These are phyloP conservation scores for Acronicta psi DNA, from an alignment of 2,888 invertebrate genomes.

Conservation along the genomic window DNA sequence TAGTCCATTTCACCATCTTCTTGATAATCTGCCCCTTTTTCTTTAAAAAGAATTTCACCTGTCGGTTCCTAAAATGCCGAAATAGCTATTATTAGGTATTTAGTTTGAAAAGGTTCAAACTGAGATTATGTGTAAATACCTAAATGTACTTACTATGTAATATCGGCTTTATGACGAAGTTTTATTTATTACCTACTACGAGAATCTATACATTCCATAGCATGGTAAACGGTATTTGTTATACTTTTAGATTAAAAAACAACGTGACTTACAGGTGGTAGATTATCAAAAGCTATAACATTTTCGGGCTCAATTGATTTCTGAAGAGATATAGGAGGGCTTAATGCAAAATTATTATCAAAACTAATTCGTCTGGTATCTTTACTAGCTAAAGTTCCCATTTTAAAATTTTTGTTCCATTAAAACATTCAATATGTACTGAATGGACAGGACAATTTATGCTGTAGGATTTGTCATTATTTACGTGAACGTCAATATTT, in stretches of 20 bases:
- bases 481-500: constrained; percentile 8
- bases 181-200: too few species aligned
- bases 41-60: constrained; percentile 64
- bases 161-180: too few species aligned
- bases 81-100: neutral
- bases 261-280: constrained; percentile 65
- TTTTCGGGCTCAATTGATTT: constrained; percentile 72
- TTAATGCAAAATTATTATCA: constrained; percentile 76
- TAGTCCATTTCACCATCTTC: constrained; percentile 73
- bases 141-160: too few species aligned
- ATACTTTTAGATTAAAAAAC: neutral
- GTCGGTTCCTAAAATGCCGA: constrained; percentile 61
- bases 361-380: constrained; percentile 82
- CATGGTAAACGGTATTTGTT: too few species aligned
- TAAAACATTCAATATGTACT: constrained; percentile 11
- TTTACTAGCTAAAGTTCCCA: constrained; percentile 75
- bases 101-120: too few species aligned
- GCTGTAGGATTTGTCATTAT: constrained; percentile 1
- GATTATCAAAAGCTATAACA: constrained; percentile 63
- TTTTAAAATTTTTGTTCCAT: constrained; percentile 51
- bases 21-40: constrained; percentile 56
- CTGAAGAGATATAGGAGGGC: constrained; percentile 68
- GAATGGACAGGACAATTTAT: constrained; percentile 11
- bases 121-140: too few species aligned
- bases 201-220: too few species aligned